A percentile compares a stretch with the other conserved stretches of the same genome.
Conservation (phyloP, 2,113 vertebrate genomes). For the mouse (Mus musculus) region GRCm39 chr2:60801501-60802000, state of each 20-base stretch:
- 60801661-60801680: background rate
- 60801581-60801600: background rate
- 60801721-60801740: background rate
- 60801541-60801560: background rate
- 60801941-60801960: conserved; percentile 30
- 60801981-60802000: conserved; percentile 25
- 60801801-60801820: conserved; percentile 21
- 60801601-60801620: background rate
- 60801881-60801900: conserved; percentile 1
- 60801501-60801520: background rate
- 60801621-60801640: background rate
- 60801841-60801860: conserved; percentile 47
- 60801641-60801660: background rate
- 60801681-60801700: background rate
- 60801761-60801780: background rate
- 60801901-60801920: conserved; percentile 33
- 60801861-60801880: background rate
- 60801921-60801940: conserved; percentile 33
- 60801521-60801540: background rate
- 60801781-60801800: conserved; percentile 39
- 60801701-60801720: background rate
- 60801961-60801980: conserved; percentile 55
- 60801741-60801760: background rate
- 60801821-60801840: conserved; percentile 30
- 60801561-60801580: background rate